phyloP scores from a whole-genome alignment of 2,113 vertebrate genomes.

The Geococcyx californianus region DNA sequence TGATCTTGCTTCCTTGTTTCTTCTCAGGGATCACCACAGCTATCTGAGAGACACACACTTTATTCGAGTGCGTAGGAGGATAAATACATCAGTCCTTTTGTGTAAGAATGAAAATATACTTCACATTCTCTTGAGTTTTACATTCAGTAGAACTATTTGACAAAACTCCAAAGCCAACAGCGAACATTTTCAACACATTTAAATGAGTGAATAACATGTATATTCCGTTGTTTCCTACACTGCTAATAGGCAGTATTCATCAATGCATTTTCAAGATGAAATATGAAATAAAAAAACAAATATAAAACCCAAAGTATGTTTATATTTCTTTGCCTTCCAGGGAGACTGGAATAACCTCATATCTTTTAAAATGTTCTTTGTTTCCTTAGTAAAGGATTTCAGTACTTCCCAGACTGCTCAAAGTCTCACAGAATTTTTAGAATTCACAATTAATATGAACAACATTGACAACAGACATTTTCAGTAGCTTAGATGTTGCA shows the following conservation, averaged over 20 bases:
- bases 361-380: not conserved
- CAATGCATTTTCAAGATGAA: not conserved
- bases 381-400: not conserved
- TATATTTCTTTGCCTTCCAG: not conserved
- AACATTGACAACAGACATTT: not conserved
- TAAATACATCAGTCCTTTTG: not conserved
- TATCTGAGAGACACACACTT: not conserved
- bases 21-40: not conserved
- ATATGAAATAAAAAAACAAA: not conserved
- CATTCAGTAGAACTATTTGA: slow-evolving; percentile 2
- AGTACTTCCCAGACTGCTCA: not conserved
- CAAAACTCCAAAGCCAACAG: slow-evolving; percentile 45
- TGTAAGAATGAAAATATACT: slow-evolving; percentile 39
- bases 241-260: not conserved
- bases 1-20: not conserved
- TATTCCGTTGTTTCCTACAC: not conserved
- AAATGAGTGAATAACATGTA: not conserved
- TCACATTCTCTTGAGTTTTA: slow-evolving; percentile 23
- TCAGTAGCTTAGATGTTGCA: not conserved
- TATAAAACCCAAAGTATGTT: not conserved
- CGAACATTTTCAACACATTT: not conserved
- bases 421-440: not conserved
- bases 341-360: not conserved
- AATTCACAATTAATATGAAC: not conserved
- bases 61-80: not conserved